Percentiles rank a stretch among this genome's conserved stretches.
phyloP scores from a whole-genome alignment of 35 echinoderm and acorn worm species.

The Strongylocentrotus purpuratus region DNA sequence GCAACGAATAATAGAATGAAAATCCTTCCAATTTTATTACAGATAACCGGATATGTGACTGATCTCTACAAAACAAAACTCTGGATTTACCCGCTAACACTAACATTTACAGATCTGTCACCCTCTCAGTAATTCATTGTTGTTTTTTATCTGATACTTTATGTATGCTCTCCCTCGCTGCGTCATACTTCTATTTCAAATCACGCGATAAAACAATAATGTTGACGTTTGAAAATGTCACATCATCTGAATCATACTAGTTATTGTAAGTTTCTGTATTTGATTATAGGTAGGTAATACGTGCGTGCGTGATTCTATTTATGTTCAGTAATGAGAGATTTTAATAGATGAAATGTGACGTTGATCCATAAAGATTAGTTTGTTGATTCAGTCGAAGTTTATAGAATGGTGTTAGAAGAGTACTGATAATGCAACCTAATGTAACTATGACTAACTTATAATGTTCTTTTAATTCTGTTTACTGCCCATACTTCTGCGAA shows the following conservation, averaged over 20 bases:
- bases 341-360: neutral
- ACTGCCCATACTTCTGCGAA: too few relatives aligned
- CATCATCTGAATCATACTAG: neutral
- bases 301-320: neutral
- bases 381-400: neutral
- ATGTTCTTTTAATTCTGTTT: too few relatives aligned
- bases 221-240: neutral
- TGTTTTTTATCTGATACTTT: neutral
- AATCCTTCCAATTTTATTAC: too few relatives aligned
- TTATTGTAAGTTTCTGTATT: neutral
- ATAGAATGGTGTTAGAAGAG: neutral
- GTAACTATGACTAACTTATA: too few relatives aligned
- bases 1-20: neutral
- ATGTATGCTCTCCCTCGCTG: neutral
- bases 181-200: neutral
- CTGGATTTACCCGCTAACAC: neutral
- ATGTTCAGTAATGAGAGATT: neutral
- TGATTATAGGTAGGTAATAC: neutral
- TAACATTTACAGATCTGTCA: neutral
- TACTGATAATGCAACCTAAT: neutral
- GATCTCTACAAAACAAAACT: neutral
- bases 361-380: neutral
- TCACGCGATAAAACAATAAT: neutral
- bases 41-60: neutral
- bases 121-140: neutral